These are phyloP conservation scores for Nymphalis polychloros DNA, from an alignment of 2,888 invertebrate species.

Conservation along the genomic window DNA sequence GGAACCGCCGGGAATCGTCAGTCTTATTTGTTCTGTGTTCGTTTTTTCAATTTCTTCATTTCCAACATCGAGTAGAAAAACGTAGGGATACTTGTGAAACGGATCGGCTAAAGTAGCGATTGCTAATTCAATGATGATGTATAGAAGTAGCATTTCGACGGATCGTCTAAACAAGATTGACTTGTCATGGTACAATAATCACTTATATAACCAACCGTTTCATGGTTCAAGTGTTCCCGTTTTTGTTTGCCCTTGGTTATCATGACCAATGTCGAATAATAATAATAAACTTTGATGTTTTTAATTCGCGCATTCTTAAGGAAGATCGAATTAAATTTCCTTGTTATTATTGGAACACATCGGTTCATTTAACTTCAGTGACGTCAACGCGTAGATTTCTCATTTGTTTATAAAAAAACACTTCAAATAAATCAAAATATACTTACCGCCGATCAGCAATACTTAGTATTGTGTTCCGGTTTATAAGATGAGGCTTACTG, in stretches of 20 bases:
- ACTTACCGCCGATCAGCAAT: too few relatives aligned
- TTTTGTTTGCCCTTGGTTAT: constrained; percentile 66
- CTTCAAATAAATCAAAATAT: not conserved
- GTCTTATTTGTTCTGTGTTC: constrained; percentile 66
- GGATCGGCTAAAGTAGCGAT: constrained; percentile 57
- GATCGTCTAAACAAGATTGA: constrained; percentile 51
- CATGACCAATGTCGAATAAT: constrained; percentile 64
- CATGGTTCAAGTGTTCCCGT: constrained; percentile 63
- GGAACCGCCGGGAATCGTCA: constrained; percentile 71
- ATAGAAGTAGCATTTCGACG: constrained; percentile 61
- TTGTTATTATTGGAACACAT: constrained; percentile 41
- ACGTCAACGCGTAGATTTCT: not conserved
- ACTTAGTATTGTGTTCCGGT: too few relatives aligned
- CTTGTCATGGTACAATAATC: constrained; percentile 63
- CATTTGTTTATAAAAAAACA: not conserved
- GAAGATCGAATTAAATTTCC: constrained; percentile 48
- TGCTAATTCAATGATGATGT: constrained; percentile 50
- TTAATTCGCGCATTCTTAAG: constrained; percentile 43
- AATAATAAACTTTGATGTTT: constrained; percentile 44
- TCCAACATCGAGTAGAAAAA: constrained; percentile 71
- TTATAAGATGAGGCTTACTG: too few relatives aligned
- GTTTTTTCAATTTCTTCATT: constrained; percentile 73
- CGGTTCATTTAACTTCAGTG: constrained; percentile 1
- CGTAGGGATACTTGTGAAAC: constrained; percentile 71
- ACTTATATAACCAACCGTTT: constrained; percentile 68